Percentiles rank a stretch among this genome's conserved stretches.
Conservation (phyloP, 2,113 vertebrate species). For the Megaceryle maxima region DNA sequence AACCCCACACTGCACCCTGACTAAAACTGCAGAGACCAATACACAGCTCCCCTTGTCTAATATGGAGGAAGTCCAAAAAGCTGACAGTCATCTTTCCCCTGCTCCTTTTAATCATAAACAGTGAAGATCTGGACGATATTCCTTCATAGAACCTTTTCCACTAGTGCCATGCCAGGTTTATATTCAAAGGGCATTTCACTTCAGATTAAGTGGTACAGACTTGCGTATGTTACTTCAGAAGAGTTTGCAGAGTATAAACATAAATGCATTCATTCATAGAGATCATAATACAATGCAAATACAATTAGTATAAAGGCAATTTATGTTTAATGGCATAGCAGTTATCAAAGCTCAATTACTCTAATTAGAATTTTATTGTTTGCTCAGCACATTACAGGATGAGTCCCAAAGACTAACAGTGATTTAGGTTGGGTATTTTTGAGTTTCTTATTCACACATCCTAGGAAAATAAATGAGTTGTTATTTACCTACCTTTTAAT, state of each 20-base stretch:
- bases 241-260: neutral
- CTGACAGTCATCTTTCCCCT: neutral
- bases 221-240: slow-evolving; percentile 37
- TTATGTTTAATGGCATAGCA: slow-evolving; percentile 61
- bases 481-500: neutral
- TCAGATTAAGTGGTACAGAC: slow-evolving; percentile 2
- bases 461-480: neutral
- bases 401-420: neutral
- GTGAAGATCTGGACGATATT: neutral
- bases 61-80: neutral
- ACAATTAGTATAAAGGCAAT: slow-evolving; percentile 56
- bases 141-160: neutral
- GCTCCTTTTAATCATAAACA: neutral
- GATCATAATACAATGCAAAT: slow-evolving; percentile 56
- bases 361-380: slow-evolving; percentile 50
- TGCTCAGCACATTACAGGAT: slow-evolving; percentile 30
- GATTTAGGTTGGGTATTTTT: neutral
- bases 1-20: neutral
- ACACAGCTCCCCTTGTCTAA: neutral
- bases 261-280: slow-evolving; percentile 9
- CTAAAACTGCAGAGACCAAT: neutral
- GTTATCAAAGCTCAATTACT: slow-evolving; percentile 59
- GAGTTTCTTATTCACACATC: neutral
- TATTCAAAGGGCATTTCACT: neutral
- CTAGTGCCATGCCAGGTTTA: neutral